Conservation (phyloP, 2,113 vertebrate species). For the Corythaixoides concolor region DNA sequence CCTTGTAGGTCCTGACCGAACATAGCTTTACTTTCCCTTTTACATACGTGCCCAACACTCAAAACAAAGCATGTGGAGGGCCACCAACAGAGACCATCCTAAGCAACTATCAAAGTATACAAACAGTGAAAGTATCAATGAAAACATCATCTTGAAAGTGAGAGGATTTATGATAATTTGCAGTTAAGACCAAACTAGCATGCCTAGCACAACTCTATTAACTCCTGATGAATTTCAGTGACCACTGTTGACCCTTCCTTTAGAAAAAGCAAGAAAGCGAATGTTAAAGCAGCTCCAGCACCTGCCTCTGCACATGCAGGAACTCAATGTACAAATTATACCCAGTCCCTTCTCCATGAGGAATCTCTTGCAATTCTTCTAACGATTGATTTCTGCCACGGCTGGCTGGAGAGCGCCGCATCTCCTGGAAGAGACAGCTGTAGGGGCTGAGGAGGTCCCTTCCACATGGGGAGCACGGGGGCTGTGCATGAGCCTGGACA, state of each 20-base stretch:
- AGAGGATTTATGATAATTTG: background rate
- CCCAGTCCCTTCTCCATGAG: fast-evolving
- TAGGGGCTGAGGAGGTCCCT: background rate
- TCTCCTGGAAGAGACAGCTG: background rate
- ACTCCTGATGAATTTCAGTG: background rate
- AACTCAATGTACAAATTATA: background rate
- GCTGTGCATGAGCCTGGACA: background rate
- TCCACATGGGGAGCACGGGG: background rate
- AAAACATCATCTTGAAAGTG: background rate
- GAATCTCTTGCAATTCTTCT: background rate
- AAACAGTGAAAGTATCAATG: background rate
- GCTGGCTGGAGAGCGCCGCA: background rate
- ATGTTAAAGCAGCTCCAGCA: background rate
- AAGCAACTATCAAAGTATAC: background rate
- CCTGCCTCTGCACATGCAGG: background rate
- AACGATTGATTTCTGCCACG: fast-evolving
- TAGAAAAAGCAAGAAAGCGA: background rate
- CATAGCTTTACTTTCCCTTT: background rate
- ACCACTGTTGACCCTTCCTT: background rate
- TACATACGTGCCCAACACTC: background rate
- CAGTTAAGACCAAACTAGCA: background rate
- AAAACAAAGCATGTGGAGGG: background rate
- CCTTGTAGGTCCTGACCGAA: background rate
- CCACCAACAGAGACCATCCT: background rate
- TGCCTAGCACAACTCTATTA: background rate